A percentile compares a stretch with the other conserved stretches of the same genome.
These are phyloP conservation scores for Sarcophilus harrisii DNA, from an alignment of 2,797 vertebrate species.

Conservation along the genomic window DNA sequence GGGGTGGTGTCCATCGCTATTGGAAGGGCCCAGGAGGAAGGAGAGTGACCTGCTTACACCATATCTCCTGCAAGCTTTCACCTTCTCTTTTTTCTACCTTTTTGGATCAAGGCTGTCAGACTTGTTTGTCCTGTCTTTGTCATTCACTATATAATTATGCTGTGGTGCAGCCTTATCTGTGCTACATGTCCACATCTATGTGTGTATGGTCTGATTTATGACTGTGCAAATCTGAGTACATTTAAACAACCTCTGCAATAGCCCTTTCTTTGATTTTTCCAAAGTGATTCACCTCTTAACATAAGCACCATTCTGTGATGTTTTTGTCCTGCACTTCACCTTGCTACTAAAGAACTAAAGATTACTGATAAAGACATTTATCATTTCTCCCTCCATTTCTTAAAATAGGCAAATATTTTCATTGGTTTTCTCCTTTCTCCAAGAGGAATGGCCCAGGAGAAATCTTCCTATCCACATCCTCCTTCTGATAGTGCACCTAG, in stretches of 20 bases:
- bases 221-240: neutral
- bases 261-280: neutral
- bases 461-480: neutral
- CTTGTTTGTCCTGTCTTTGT: conserved; percentile 24
- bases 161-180: neutral
- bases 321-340: neutral
- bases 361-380: neutral
- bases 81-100: conserved; percentile 18
- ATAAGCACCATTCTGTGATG: neutral
- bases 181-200: neutral
- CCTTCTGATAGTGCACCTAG: neutral
- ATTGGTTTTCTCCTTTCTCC: neutral
- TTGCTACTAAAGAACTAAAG: neutral
- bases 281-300: neutral
- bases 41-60: neutral
- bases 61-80: neutral
- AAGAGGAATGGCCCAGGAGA: neutral
- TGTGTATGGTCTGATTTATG: neutral
- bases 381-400: no score
- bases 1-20: neutral
- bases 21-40: conserved; percentile 2
- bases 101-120: neutral
- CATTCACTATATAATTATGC: conserved; percentile 7
- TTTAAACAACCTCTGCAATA: neutral
- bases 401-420: neutral